phyloP scores from a whole-genome alignment of 2,113 vertebrate genomes.

The Hipposideros armiger region DNA sequence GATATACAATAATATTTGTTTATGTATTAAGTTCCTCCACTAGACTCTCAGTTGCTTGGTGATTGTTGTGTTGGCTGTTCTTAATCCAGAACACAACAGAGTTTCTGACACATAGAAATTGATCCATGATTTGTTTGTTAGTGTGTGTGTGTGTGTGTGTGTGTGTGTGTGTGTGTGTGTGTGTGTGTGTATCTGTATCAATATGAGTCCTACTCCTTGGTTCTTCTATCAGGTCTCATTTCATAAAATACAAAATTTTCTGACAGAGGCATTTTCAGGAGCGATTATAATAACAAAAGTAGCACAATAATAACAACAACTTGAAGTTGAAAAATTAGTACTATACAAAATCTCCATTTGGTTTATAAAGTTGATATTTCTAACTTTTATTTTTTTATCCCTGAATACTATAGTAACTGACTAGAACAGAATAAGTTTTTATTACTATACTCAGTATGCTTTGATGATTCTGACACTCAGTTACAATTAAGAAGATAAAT shows the following conservation, averaged over 20 bases:
- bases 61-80: not conserved
- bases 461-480: constrained; percentile 49
- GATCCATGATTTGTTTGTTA: not conserved
- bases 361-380: not conserved
- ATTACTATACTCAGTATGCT: not conserved
- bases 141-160: not conserved
- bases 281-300: not conserved
- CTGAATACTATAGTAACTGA: not conserved
- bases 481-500: constrained; percentile 72
- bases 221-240: not conserved
- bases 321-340: not conserved
- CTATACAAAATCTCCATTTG: not conserved
- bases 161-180: not conserved
- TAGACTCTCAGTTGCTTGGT: not conserved
- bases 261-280: not conserved
- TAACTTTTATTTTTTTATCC: not conserved
- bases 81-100: not conserved
- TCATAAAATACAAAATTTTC: not conserved
- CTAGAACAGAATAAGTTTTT: not conserved
- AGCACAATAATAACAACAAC: not conserved
- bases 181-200: not conserved
- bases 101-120: not conserved
- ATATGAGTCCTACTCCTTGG: not conserved
- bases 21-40: fast-evolving
- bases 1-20: not conserved